Base-by-base conservation (phyloP, 2,888 invertebrate species). In the Pseudococcus longispinus region DNA sequence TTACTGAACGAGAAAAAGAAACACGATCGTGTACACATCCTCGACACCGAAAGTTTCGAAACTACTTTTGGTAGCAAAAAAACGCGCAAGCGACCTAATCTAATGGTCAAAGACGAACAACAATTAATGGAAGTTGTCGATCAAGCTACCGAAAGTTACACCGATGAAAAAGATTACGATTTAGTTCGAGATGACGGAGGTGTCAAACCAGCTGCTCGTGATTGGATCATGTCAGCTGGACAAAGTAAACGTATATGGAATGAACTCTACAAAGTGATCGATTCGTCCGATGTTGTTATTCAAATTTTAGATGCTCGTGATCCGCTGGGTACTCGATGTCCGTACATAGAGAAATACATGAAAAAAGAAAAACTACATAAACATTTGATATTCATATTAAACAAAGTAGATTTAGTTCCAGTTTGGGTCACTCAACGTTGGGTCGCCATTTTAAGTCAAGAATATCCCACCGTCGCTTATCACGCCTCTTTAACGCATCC, bases 241-340 rank as follows among this genome's bases (percentile, higher is more conserved):
- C 97, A 98, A 91, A 99, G 98, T 89, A 97, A 94, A 91, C 93
- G 99, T 89, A 98, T 99, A 90, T 99, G 99, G 99, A 98, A 97
- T 92, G 99, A 99, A 91, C 91, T 99, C 77, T 98, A 99, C 91
- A 99, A 99, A 93, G 99, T 99, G 42, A 94, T 99, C 87, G 99
- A 99, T 91, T 98, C 99, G 2, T 98, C 99, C 0, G 99, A 99
- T 93, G 98, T 99, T 5, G 91, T 99, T 20, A 91, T 99, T 42
- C 98, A 99, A 92, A 96, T 99, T 4, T 92, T 99, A 88, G 99
- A 99, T 92, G 98, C 98, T 0, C 93, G 99, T 88, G 98, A 99
- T 92, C 99, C 99, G 0, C 93, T 96, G 92, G 99, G 99, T 2
- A 99, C 99, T 0, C 93, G 99, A 86, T 97, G 97, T 88, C 94